A percentile compares a stretch with the other conserved stretches of the same genome.
These are phyloP conservation scores for Denticeps clupeoides DNA, from an alignment of 2,797 vertebrate species.

Conservation along the genomic window DNA sequence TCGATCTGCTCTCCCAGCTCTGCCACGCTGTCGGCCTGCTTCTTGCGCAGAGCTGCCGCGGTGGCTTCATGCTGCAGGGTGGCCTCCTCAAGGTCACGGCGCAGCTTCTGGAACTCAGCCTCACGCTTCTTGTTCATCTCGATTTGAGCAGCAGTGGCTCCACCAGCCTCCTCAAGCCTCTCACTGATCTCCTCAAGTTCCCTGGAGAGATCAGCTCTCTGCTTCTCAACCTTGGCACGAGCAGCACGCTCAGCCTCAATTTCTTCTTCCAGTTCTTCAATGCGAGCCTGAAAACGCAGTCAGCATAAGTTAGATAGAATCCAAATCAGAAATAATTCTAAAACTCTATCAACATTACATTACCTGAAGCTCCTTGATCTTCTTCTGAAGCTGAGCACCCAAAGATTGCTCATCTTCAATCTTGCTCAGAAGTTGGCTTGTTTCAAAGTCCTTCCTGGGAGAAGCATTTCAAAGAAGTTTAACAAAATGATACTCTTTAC, in stretches of 20 bases:
- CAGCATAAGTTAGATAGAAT: background rate
- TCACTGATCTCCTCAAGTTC: conserved; percentile 65
- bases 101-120: conserved; percentile 59
- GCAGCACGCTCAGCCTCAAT: conserved; percentile 67
- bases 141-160: conserved; percentile 45
- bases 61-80: conserved; percentile 62
- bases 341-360: background rate
- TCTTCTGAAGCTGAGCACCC: background rate
- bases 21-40: conserved; percentile 50
- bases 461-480: background rate
- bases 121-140: conserved; percentile 65
- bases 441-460: conserved; percentile 31
- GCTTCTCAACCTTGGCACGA: conserved; percentile 71
- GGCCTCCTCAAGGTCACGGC: conserved; percentile 56
- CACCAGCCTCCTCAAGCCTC: conserved; percentile 56
- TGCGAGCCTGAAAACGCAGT: conserved; percentile 56
- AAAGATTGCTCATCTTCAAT: background rate
- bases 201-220: conserved; percentile 61
- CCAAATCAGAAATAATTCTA: background rate
- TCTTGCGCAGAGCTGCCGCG: conserved; percentile 45
- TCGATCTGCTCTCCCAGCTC: conserved; percentile 64
- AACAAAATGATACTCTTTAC: background rate
- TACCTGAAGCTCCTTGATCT: background rate
- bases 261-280: conserved; percentile 79
- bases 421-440: conserved; percentile 57